phyloP scores from a whole-genome alignment of 2,888 invertebrate species.

The Galeopsomyia nigrocyanea region DNA sequence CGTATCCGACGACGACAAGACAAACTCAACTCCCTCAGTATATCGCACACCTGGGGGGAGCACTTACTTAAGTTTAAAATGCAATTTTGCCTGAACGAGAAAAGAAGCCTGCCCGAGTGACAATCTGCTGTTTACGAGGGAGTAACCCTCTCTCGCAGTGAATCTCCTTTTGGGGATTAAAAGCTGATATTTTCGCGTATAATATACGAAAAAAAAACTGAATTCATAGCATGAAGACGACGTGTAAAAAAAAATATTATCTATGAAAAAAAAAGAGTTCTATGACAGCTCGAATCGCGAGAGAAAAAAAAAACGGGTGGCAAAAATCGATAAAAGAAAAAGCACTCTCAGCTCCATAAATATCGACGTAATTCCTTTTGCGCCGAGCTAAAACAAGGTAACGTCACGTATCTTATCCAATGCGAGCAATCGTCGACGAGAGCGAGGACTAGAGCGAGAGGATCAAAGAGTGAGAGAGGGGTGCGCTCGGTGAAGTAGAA shows the following conservation, averaged over 20 bases:
- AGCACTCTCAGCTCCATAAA: constrained; percentile 20
- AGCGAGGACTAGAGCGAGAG: constrained; percentile 2
- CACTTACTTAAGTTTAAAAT: constrained; percentile 41
- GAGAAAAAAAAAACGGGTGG: too few species aligned
- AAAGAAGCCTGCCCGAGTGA: constrained; percentile 16
- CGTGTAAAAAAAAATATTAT: not conserved
- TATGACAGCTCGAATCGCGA: too few species aligned
- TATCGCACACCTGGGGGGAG: not conserved
- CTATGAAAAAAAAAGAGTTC: too few species aligned
- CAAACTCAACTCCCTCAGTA: not conserved
- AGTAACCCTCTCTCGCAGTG: not conserved
- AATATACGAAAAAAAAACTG: constrained; percentile 6
- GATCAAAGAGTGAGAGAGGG: constrained; percentile 30
- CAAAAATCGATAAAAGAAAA: not conserved
- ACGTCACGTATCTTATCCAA: constrained; percentile 22
- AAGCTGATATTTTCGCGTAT: constrained; percentile 34
- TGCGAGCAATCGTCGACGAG: constrained; percentile 10
- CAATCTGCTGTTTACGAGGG: constrained; percentile 22
- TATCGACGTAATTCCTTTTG: constrained; percentile 23
- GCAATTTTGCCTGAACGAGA: constrained; percentile 23
- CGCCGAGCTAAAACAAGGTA: constrained; percentile 27
- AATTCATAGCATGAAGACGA: not conserved
- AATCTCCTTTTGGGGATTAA: too few species aligned
- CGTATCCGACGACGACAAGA: not conserved
- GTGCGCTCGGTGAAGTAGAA: constrained; percentile 26